Evolutionary conservation across 2,113 vertebrate species (phyloP).

Genomic region (Cathartes aura): DNA sequence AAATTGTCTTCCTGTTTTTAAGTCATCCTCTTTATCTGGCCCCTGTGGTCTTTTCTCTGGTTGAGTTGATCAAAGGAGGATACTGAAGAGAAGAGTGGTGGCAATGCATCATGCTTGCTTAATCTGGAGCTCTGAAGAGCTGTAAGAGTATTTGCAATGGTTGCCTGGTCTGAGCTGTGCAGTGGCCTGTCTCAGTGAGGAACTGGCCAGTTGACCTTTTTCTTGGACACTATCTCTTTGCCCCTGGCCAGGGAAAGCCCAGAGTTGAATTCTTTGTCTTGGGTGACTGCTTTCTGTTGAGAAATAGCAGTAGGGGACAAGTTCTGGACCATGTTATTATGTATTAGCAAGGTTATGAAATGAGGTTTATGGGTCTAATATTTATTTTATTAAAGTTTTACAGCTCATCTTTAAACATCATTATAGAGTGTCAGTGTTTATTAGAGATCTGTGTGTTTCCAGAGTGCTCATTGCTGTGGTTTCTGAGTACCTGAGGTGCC

Average conservation of each 20-base stretch:
- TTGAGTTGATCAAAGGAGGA: neutral
- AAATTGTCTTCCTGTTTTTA: neutral
- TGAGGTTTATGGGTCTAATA: neutral
- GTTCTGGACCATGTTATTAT: neutral
- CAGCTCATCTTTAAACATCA: neutral
- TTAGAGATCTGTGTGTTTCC: neutral
- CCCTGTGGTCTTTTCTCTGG: neutral
- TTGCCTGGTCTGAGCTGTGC: neutral
- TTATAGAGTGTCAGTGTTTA: neutral
- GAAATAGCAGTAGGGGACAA: neutral
- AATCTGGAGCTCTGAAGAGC: neutral
- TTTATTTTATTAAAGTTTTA: constrained; percentile 11
- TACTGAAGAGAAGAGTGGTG: neutral
- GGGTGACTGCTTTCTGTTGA: neutral
- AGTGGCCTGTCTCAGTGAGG: neutral
- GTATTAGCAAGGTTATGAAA: neutral
- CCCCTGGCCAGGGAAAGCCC: neutral
- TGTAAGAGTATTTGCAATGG: neutral
- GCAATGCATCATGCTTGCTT: neutral
- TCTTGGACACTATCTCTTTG: neutral
- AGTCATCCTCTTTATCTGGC: neutral
- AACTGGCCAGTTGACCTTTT: neutral
- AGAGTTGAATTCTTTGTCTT: neutral
- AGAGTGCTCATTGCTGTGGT: neutral
- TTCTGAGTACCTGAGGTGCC: neutral